Conservation (phyloP, 2,113 vertebrate species). For the Sinocyclocheilus anshuiensis region DNA sequence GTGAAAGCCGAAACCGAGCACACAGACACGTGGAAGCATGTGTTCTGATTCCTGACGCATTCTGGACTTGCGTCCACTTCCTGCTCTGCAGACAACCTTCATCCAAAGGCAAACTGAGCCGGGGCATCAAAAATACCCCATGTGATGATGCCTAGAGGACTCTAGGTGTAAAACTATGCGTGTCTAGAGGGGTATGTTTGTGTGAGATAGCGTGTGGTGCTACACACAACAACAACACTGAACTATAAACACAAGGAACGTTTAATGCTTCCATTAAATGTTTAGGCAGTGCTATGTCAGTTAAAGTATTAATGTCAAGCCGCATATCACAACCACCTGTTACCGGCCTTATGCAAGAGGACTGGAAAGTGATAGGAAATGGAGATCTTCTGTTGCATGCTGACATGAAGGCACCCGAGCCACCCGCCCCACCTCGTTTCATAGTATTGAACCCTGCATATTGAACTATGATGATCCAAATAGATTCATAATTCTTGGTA, state of each 20-base stretch:
- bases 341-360: constrained; percentile 64
- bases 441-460: constrained; percentile 15
- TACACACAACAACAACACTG: background rate
- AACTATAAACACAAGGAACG: constrained; percentile 18
- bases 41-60: constrained; percentile 70
- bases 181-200: background rate
- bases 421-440: constrained; percentile 5
- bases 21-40: constrained; percentile 57
- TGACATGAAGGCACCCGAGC: constrained; percentile 52
- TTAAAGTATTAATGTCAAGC: constrained; percentile 56
- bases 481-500: background rate
- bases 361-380: constrained; percentile 57
- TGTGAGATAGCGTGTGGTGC: background rate
- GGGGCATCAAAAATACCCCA: constrained; percentile 66
- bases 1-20: constrained; percentile 62
- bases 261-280: constrained; percentile 2
- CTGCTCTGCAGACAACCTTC: constrained; percentile 72
- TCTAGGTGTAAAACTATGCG: constrained; percentile 33
- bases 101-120: constrained; percentile 66
- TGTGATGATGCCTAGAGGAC: constrained; percentile 54
- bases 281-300: constrained; percentile 19
- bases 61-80: constrained; percentile 72
- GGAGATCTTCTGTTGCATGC: constrained; percentile 54
- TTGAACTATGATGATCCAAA: constrained; percentile 19
- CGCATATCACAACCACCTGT: constrained; percentile 65